Evolutionary conservation across 2,113 vertebrate species (phyloP).

Genomic region (Artemisiospiza belli): DNA sequence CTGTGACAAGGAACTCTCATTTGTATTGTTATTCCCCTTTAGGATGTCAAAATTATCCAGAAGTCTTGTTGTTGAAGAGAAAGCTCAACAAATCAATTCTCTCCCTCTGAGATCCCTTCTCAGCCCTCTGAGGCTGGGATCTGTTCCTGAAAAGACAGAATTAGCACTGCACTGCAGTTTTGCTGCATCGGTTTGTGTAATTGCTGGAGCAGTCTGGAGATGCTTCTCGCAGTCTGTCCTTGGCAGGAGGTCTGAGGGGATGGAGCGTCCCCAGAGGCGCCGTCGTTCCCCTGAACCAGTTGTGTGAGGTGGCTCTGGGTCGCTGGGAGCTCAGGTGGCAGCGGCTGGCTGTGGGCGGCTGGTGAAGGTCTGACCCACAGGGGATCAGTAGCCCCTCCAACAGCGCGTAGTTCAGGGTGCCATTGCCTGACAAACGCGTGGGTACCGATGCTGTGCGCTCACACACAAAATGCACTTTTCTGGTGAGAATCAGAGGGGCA

Average conservation of each 20-base stretch:
- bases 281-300: rapidly evolving
- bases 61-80: neutral
- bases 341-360: neutral
- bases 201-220: neutral
- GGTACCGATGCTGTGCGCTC: rapidly evolving
- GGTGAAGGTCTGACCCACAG: neutral
- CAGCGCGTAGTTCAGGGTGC: rapidly evolving
- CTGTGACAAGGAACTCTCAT: neutral
- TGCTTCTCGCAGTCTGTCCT: neutral
- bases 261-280: neutral
- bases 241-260: neutral
- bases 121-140: neutral
- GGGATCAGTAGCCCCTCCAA: rapidly evolving
- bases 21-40: neutral
- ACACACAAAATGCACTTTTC: rapidly evolving
- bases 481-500: neutral
- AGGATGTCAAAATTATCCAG: neutral
- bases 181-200: neutral
- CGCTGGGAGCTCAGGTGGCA: rapidly evolving
- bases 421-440: neutral
- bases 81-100: neutral
- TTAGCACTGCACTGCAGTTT: neutral
- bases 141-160: neutral
- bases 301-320: rapidly evolving
- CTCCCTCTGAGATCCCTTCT: rapidly evolving